Evolutionary conservation across 2,888 invertebrate species (phyloP), one percentile per base, ranked within the genome.

Genomic region (Apodemia zela): DNA sequence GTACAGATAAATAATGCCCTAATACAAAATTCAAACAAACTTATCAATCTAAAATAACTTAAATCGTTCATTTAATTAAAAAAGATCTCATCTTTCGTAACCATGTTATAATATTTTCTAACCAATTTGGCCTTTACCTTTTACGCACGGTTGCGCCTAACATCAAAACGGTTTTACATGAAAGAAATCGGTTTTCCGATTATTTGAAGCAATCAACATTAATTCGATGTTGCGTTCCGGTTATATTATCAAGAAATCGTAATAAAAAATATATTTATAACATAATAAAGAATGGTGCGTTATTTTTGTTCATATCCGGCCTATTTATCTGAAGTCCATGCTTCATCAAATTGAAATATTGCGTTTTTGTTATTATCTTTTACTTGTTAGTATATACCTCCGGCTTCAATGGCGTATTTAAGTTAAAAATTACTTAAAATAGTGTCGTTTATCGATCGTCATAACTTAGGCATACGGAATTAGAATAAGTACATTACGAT

Each of bases 171-270:
- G 71, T 73, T 75, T 74, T 73, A 75, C 75, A 70, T 71, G 75
- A 73, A 72, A 78, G 77, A 75, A 78, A 77, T 84, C 84, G 81
- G 84, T 86, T 84, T 82, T 79, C 77, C 73, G 74, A 78, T 84
- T 79, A 81, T 77, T 78, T 74, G 72, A 72, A 71, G 72, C 77
- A 81, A 80, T 78, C 77, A 78, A 70, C 70, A 66, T 71, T 69
- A 78, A 75, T 72, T 74, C 74, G 54, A 54, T 54, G 54, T 13
- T 54, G 18, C 54, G 54, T 54, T 54, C 54, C 54, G 54, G 54
- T 54, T 54, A 54, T 21, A 25, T 54, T 54, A 11, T 54, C 54
- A 18, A 54, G 54, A 54, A 54, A 54, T 54, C 21, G 18, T 54
- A 21, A 54, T 54, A 54, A 54, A 54, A 54, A 13, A 11, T 25